Evolutionary conservation across 2,113 vertebrate genomes (phyloP), one percentile per base, ranked within the genome.

Genomic region (Leptosomus discolor): DNA sequence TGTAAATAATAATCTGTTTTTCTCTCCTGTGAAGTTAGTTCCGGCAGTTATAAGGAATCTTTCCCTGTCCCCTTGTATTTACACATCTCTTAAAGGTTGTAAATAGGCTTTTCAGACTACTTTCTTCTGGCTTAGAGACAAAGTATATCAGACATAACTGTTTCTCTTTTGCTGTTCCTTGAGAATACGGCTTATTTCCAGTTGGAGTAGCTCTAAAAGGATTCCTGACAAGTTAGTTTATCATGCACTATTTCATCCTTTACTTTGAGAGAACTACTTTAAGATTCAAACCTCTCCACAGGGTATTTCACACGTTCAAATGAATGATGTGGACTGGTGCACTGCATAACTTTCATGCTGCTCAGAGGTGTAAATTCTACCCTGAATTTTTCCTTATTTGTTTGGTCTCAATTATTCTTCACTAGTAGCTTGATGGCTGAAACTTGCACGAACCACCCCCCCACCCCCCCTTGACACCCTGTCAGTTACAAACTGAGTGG

Each of bases 141-240:
- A 77, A 86, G 56, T 53, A 5, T 75, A 71, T 93, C 71, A 91
- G 83, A 48, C 73, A 41, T 36, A 90, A 70, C 43, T 92, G 48
- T 90, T 94, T 94, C 90, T 93, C 58, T 84, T 93, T 22, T 3
- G 12, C 83, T 36, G 5, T 78, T 92, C 27, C 56, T 92, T 94
- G 80, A 64, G 65, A 94, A 68, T 53, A 8, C 80, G 71, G 34
- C 90, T 94, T 94, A 87, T 86, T 97, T 97, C 79, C 76, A 81
- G 73, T 85, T 89, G 68, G 51, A 94, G 51, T 79, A 90, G 41
- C 75, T 95, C 70, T 70, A 74, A 85, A 71, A 87, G 86, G 73
- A 53, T 91, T 94, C 64, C 56, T 96, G 94, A 87, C 73, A 93
- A 94, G 88, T 75, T 53, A 43, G 64, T 88, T 96, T 94, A 93